A percentile compares a stretch with the other conserved stretches of the same genome.
Conservation (phyloP, 2,797 vertebrate genomes). For the Buceros bicornis region DNA sequence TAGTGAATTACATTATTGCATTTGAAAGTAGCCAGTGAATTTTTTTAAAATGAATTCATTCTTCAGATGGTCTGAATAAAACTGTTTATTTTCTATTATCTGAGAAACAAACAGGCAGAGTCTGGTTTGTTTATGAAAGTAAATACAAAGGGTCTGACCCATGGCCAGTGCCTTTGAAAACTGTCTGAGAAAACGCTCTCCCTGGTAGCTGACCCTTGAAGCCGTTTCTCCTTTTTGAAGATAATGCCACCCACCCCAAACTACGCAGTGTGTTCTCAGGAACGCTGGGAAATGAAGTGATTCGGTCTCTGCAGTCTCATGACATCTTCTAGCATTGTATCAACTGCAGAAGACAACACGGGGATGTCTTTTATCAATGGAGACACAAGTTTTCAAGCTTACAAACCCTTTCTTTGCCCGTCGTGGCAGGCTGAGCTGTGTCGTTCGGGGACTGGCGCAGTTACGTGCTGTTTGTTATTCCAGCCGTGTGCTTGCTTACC, state of each 20-base stretch:
- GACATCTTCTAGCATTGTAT: not conserved
- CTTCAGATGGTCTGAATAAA: slow-evolving; percentile 65
- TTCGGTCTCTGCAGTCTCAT: slow-evolving; percentile 18
- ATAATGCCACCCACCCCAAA: slow-evolving; percentile 14
- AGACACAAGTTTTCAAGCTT: not conserved
- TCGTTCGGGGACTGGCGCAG: not conserved
- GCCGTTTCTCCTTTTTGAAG: slow-evolving; percentile 59
- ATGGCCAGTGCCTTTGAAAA: slow-evolving; percentile 64
- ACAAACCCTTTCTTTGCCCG: not conserved
- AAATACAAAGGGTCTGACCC: slow-evolving; percentile 68
- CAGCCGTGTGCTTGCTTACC: not conserved
- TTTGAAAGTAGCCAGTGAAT: slow-evolving; percentile 50
- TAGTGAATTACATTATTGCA: slow-evolving; percentile 18
- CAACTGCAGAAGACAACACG: not conserved
- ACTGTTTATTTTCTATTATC: slow-evolving; percentile 50
- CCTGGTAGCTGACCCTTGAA: slow-evolving; percentile 46
- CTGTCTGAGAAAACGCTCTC: slow-evolving; percentile 46
- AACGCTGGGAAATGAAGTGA: slow-evolving; percentile 58
- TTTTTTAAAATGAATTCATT: slow-evolving; percentile 29
- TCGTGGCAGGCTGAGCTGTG: fast-evolving
- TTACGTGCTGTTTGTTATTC: not conserved
- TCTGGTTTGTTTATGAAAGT: slow-evolving; percentile 64
- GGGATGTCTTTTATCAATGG: not conserved
- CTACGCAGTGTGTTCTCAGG: slow-evolving; percentile 35
- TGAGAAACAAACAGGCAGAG: slow-evolving; percentile 46